Evolutionary conservation across 2,888 invertebrate genomes (phyloP).

Genomic region (Dromius quadrimaculatus): DNA sequence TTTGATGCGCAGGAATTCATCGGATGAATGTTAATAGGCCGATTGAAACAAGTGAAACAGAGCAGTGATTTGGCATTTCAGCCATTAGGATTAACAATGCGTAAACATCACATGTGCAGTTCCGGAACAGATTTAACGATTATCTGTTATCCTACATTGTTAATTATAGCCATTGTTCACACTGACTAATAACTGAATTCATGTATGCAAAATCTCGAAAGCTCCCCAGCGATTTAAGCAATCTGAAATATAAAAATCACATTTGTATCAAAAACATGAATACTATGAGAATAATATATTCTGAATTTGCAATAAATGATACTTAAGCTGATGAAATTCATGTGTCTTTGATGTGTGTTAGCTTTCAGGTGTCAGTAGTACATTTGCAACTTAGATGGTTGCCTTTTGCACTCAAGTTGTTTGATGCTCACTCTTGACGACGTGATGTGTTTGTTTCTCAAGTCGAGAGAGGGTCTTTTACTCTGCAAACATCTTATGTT

Average conservation of each 20-base stretch:
- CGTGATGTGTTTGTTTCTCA: slow-evolving; percentile 21
- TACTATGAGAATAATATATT: too few relatives aligned
- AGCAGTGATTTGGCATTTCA: slow-evolving; percentile 22
- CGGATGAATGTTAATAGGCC: slow-evolving; percentile 14
- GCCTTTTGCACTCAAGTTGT: not conserved
- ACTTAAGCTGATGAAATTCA: too few relatives aligned
- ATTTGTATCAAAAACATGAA: too few relatives aligned
- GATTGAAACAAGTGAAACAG: slow-evolving; percentile 29
- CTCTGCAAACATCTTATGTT: not conserved
- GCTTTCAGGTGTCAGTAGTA: too few relatives aligned
- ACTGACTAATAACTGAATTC: slow-evolving; percentile 43
- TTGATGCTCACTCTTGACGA: not conserved
- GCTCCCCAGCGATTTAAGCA: too few relatives aligned
- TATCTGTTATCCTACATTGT: slow-evolving; percentile 42
- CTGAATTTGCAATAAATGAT: too few relatives aligned
- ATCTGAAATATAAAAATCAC: too few relatives aligned
- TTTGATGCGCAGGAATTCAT: too few relatives aligned
- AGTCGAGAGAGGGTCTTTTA: slow-evolving; percentile 4
- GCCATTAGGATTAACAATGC: slow-evolving; percentile 43
- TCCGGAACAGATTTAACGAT: slow-evolving; percentile 48
- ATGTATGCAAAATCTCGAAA: slow-evolving; percentile 28
- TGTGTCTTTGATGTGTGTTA: too few relatives aligned
- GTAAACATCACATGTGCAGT: slow-evolving; percentile 39
- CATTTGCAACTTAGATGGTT: too few relatives aligned
- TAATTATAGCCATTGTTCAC: slow-evolving; percentile 46